phyloP scores from a whole-genome alignment of 2,797 vertebrate species.

The Masticophis lateralis region DNA sequence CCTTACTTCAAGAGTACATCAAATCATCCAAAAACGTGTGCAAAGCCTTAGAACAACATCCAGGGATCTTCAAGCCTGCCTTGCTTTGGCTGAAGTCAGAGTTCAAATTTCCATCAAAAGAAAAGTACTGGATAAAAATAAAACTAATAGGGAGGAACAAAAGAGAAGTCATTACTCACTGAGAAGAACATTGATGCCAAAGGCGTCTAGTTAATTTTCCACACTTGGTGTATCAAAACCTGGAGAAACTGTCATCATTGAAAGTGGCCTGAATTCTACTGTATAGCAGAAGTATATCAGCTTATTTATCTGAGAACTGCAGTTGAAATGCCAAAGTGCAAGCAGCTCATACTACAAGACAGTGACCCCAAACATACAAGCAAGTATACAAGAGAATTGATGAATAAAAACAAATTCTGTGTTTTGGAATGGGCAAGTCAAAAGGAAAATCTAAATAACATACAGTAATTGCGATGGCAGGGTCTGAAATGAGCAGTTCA shows the following conservation, averaged over 20 bases:
- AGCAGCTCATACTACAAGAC: background rate
- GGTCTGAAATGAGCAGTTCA: background rate
- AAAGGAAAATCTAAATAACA: background rate
- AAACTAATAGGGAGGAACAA: background rate
- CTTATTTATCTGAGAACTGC: background rate
- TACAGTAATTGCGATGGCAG: background rate
- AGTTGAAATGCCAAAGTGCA: background rate
- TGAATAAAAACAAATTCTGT: background rate
- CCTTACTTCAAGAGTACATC: background rate
- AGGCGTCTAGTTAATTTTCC: background rate
- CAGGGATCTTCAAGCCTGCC: background rate
- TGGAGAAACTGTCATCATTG: background rate
- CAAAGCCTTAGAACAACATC: background rate
- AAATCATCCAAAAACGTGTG: background rate
- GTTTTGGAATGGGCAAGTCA: background rate
- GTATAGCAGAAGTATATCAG: background rate
- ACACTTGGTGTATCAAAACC: background rate
- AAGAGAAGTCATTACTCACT: background rate
- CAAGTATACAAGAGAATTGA: background rate
- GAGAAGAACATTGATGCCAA: background rate
- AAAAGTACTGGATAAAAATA: background rate
- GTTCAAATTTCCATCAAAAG: background rate
- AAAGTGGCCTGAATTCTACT: background rate
- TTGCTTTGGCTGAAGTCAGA: background rate
- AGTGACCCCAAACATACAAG: background rate